phyloP scores from a whole-genome alignment of 2,797 vertebrate species.

The Heterohyrax brucei region DNA sequence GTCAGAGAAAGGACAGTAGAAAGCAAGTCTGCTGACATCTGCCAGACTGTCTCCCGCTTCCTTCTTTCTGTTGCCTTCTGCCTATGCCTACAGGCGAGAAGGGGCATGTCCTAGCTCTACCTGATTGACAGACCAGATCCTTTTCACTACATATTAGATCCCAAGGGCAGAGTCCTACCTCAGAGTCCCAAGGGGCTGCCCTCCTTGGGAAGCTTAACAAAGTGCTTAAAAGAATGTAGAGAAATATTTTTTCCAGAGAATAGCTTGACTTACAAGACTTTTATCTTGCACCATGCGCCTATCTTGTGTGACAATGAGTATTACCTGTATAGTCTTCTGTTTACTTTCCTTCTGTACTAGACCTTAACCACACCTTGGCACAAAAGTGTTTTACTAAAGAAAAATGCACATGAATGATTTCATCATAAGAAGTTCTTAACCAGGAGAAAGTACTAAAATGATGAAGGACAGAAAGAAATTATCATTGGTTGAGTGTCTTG shows the following conservation, averaged over 20 bases:
- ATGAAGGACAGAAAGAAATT: not conserved
- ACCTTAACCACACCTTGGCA: not conserved
- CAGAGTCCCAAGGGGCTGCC: no score
- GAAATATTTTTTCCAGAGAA: not conserved
- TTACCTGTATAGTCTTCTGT: slow-evolving; percentile 11
- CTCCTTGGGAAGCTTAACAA: not conserved
- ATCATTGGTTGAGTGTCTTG: not conserved
- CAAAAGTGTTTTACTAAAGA: slow-evolving; percentile 2
- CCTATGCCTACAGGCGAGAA: not conserved
- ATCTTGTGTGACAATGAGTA: not conserved
- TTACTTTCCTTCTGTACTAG: not conserved
- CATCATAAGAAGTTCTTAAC: not conserved
- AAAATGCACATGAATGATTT: not conserved
- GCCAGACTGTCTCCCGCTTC: not conserved
- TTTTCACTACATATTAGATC: not conserved
- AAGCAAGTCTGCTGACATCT: not conserved
- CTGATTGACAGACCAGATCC: not conserved
- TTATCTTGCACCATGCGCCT: not conserved
- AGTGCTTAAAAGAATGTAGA: not conserved
- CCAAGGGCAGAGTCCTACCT: not conserved
- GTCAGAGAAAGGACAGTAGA: not conserved
- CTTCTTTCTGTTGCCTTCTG: not conserved
- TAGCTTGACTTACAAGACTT: not conserved
- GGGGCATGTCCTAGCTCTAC: not conserved
- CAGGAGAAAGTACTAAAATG: slow-evolving; percentile 7